phyloP scores from a whole-genome alignment of 53 echinoderm and acorn worm species.

The Stichopus horrens region DNA sequence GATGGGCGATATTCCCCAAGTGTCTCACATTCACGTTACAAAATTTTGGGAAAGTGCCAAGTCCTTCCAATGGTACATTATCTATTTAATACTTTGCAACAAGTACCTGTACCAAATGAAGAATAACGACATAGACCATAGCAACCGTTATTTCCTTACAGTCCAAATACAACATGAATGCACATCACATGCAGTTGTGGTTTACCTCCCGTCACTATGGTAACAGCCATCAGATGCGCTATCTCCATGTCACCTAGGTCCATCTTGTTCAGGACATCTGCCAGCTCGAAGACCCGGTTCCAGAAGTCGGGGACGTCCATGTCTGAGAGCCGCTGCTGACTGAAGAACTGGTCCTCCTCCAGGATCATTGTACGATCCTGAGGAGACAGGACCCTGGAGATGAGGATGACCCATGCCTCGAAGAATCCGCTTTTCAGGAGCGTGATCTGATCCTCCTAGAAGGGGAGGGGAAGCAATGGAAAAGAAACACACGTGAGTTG shows the following conservation, averaged over 20 bases:
- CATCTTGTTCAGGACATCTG: slow-evolving; percentile 64
- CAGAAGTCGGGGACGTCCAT: slow-evolving; percentile 79
- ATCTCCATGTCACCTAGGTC: slow-evolving; percentile 84
- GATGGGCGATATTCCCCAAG: too few relatives aligned
- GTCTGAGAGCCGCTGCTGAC: slow-evolving; percentile 50
- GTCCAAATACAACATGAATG: too few relatives aligned
- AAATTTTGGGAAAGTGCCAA: too few relatives aligned
- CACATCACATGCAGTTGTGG: too few relatives aligned
- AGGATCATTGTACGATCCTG: slow-evolving; percentile 67
- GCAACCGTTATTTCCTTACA: too few relatives aligned
- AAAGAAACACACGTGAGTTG: too few relatives aligned
- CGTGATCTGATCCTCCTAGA: slow-evolving; percentile 92
- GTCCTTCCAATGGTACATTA: too few relatives aligned
- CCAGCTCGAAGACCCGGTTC: slow-evolving; percentile 84
- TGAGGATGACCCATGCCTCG: slow-evolving; percentile 90
- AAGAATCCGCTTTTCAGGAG: slow-evolving; percentile 90
- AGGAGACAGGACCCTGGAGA: slow-evolving; percentile 64
- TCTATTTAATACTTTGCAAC: too few relatives aligned
- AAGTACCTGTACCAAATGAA: too few relatives aligned
- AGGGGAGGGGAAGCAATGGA: neutral
- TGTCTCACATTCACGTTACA: too few relatives aligned
- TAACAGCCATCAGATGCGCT: slow-evolving; percentile 77
- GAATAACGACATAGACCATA: too few relatives aligned
- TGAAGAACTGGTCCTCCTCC: slow-evolving; percentile 61
- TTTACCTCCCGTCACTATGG: slow-evolving; percentile 84